A percentile compares a stretch with the other conserved stretches of the same genome.
Conservation (phyloP, 1,140 invertebrate genomes). For the Limonius californicus region DNA sequence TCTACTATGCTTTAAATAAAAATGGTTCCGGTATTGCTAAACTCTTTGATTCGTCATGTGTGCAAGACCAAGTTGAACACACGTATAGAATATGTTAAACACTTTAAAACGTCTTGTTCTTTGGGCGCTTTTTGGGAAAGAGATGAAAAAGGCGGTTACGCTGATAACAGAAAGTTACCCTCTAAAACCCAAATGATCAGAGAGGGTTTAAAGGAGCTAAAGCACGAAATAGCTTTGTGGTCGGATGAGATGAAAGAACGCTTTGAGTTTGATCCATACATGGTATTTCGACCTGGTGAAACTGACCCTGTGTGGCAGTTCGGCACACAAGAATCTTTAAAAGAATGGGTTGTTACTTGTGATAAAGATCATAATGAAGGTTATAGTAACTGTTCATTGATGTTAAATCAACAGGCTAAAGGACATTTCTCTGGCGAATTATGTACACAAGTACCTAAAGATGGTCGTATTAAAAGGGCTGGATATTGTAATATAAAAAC, state of each 20-base stretch:
- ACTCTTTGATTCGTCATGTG: too few relatives aligned
- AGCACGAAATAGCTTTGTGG: conserved; percentile 63
- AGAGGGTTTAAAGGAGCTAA: conserved; percentile 61
- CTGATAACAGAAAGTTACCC: conserved; percentile 46
- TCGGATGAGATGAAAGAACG: conserved; percentile 65
- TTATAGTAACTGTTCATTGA: conserved; percentile 63
- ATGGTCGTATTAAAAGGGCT: conserved; percentile 67
- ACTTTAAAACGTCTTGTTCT: background rate
- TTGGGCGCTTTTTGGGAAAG: conserved; percentile 30
- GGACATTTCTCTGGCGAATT: conserved; percentile 70
- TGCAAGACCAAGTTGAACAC: too few relatives aligned
- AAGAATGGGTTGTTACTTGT: conserved; percentile 69
- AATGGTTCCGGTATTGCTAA: too few relatives aligned
- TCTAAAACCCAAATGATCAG: conserved; percentile 52
- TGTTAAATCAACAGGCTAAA: conserved; percentile 62
- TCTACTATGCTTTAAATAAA: too few relatives aligned
- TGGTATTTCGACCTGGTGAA: conserved; percentile 58
- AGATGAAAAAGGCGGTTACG: conserved; percentile 63
- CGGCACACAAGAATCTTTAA: conserved; percentile 56
- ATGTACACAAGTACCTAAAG: conserved; percentile 64
- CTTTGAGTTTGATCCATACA: conserved; percentile 57
- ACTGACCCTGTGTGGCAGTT: conserved; percentile 69
- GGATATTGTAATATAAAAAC: conserved; percentile 79
- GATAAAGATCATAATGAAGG: conserved; percentile 82
- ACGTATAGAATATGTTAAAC: background rate